Conservation (phyloP, 2,113 vertebrate genomes). For the Hoplias malabaricus region DNA sequence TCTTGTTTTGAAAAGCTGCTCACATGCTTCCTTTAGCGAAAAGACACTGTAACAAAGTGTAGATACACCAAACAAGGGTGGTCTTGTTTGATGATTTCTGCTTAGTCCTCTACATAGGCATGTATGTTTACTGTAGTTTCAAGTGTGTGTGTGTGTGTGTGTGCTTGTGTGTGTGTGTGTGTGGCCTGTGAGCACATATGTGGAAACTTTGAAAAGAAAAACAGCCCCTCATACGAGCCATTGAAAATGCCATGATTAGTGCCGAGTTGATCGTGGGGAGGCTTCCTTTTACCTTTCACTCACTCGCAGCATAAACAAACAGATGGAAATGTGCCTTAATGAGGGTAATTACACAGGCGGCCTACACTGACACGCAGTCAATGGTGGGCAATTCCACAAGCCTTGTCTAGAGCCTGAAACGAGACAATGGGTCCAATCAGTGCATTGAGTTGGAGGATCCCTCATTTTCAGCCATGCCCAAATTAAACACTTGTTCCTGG, state of each 20-base stretch:
- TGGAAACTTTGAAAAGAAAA: not conserved
- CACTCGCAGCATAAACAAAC: constrained; percentile 16
- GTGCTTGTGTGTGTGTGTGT: not conserved
- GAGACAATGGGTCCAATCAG: constrained; percentile 41
- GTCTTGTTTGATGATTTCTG: no score
- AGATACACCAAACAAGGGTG: no score
- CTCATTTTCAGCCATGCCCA: not conserved
- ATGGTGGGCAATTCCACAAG: not conserved
- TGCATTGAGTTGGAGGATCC: constrained; percentile 5
- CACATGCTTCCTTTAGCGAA: no score
- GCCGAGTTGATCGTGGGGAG: not conserved
- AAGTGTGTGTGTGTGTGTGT: constrained; percentile 6
- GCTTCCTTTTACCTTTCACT: constrained; percentile 2
- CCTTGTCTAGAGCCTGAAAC: constrained; percentile 1
- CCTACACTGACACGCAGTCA: not conserved
- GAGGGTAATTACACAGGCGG: constrained; percentile 1
- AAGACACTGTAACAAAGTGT: no score
- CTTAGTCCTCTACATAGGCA: no score
- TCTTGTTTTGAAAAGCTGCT: no score
- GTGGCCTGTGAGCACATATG: no score
- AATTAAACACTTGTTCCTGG: not conserved
- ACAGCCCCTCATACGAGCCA: not conserved
- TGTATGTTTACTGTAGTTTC: not conserved
- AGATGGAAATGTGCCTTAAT: constrained; percentile 11
- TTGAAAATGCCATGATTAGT: constrained; percentile 8